These are phyloP conservation scores for Eurytoma californica DNA, from an alignment of 2,888 invertebrate genomes.

Conservation along the genomic window DNA sequence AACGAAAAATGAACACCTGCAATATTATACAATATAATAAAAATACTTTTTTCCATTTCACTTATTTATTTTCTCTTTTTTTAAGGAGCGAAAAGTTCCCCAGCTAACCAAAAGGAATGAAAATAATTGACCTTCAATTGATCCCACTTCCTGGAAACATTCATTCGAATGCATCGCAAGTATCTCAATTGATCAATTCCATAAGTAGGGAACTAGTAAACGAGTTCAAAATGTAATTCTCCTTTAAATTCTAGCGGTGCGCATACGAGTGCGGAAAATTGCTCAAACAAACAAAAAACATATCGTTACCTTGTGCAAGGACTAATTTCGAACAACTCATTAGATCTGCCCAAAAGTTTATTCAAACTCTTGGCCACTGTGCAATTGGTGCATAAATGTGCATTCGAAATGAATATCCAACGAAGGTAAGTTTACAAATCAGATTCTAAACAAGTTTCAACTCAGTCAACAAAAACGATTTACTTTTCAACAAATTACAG, in stretches of 20 bases:
- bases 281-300: slow-evolving; percentile 24
- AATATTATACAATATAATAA: background rate
- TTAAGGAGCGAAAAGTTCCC: no score
- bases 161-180: background rate
- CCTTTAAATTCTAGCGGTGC: slow-evolving; percentile 19
- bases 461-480: background rate
- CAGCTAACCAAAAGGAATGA: no score
- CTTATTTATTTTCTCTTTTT: background rate
- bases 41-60: background rate
- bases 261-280: slow-evolving; percentile 14
- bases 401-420: background rate
- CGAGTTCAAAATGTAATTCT: slow-evolving; percentile 37
- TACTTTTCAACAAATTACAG: no score
- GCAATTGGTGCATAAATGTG: background rate
- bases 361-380: background rate
- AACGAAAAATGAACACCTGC: slow-evolving; percentile 9
- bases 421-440: no score
- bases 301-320: slow-evolving; percentile 21
- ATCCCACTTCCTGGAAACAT: background rate
- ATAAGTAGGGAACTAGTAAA: slow-evolving; percentile 20
- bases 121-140: slow-evolving; percentile 15
- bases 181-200: slow-evolving; percentile 25
- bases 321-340: slow-evolving; percentile 31
- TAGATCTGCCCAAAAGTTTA: slow-evolving; percentile 29
- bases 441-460: background rate